A percentile compares a stretch with the other conserved stretches of the same genome.
phyloP scores from a whole-genome alignment of 2,797 vertebrate genomes.

The Furcifer pardalis region DNA sequence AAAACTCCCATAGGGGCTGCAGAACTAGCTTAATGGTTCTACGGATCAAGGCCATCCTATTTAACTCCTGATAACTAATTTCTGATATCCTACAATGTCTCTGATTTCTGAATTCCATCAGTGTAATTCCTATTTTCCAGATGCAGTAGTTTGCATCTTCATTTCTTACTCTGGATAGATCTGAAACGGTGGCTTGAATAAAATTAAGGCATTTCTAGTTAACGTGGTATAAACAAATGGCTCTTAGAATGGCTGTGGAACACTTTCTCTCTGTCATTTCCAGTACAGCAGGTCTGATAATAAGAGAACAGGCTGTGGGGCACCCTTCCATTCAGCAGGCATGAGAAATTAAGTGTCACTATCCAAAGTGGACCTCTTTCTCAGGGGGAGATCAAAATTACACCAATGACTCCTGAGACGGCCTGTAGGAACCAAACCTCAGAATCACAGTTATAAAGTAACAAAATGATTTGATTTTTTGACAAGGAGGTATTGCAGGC shows the following conservation, averaged over 20 bases:
- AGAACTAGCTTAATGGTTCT: neutral
- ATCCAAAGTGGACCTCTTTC: neutral
- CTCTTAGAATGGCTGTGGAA: neutral
- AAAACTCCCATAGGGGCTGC: neutral
- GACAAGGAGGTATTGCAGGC: neutral
- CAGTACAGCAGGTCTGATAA: neutral
- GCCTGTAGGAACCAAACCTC: too few relatives aligned
- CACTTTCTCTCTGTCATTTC: neutral
- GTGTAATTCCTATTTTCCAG: neutral
- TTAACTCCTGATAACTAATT: neutral
- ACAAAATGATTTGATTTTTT: neutral
- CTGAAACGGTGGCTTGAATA: neutral
- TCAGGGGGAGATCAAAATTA: neutral
- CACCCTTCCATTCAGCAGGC: neutral
- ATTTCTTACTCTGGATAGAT: neutral
- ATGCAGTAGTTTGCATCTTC: neutral
- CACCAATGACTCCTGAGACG: neutral
- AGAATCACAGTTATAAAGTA: neutral
- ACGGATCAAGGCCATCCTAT: neutral
- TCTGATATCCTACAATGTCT: neutral
- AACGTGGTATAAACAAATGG: neutral
- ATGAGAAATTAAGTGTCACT: neutral
- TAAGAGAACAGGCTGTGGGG: neutral
- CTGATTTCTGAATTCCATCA: neutral
- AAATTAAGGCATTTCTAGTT: constrained; percentile 23